Evolutionary conservation across 2,113 vertebrate genomes (phyloP).

Genomic region (Ciconia stormi): DNA sequence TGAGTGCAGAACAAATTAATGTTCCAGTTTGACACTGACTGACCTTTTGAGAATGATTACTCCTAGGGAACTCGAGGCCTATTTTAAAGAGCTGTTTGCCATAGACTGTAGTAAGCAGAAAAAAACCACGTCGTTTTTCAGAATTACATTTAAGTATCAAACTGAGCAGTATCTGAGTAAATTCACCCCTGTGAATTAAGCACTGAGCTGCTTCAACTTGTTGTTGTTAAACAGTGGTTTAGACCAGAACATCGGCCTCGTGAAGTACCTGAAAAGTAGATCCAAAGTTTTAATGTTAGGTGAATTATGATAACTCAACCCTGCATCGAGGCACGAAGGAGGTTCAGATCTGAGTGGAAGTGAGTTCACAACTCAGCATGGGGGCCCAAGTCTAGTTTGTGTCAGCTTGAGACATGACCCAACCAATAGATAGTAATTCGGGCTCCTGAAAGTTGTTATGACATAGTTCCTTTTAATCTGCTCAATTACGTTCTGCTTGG

Average conservation of each 20-base stretch:
- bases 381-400: background rate
- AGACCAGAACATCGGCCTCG: background rate
- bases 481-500: background rate
- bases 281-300: background rate
- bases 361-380: fast-evolving
- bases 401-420: background rate
- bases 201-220: background rate
- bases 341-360: background rate
- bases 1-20: conserved; percentile 51
- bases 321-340: background rate
- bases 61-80: background rate
- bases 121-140: background rate
- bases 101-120: background rate
- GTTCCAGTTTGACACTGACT: conserved; percentile 23
- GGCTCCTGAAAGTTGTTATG: background rate
- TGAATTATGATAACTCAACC: background rate
- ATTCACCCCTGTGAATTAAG: background rate
- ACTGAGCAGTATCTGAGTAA: background rate
- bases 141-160: background rate
- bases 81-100: background rate
- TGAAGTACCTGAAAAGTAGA: background rate
- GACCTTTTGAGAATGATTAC: background rate
- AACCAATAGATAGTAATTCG: fast-evolving
- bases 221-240: background rate
- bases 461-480: background rate